Base-by-base conservation (phyloP, 2,113 vertebrate species). In the Siphamia tubifer region DNA sequence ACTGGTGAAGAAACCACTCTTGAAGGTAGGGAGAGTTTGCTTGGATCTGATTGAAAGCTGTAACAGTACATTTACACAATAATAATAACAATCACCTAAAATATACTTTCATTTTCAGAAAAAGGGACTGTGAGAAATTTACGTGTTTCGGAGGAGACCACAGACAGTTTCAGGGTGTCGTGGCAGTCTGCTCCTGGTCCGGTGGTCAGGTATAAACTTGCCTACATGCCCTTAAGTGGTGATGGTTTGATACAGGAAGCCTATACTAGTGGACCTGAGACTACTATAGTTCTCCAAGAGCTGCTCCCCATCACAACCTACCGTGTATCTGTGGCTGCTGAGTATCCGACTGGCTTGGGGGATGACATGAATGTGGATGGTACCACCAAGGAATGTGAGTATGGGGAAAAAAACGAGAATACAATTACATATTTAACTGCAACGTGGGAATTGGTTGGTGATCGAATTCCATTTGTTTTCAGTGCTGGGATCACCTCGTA, bases 371-470 rank as follows among this genome's bases (percentile, higher is more conserved):
- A 70, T 64, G 94, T 94, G 57, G 92, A 93, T 24, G 98, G 96
- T 65, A 98, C 96, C 71, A 99, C 98, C 5, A 98, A 98, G 79
- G 98, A 99, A 96, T 93, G 98, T 98, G 85, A 67, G 36, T 30
- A 1, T 35, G 12, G 11, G 43, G 16, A 42, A 51, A 6, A 19
- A 1, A 0, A 8, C 30, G 17, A 42, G 5, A 3, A 63, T 21
- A 17, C 17, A 9, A 2, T 25, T n/a, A n/a, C n/a, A n/a, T 28
- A 16, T 9, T 23, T 8, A 19, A 53, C 23, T 38, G 3, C 21
- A 61, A 31, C n/a, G 1, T 19, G 0, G n/a, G n/a, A n/a, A 48
- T 36, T 0, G 17, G 28, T 24, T 11, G 23, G 19, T 13, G 0
- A 69, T 67, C 9, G 0, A n/a, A 55, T 38, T 48, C 57, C 43